Percentiles rank a stretch among this genome's conserved stretches.
Conservation (phyloP, 2,797 vertebrate genomes). For the Sebastes wilsoni region DNA sequence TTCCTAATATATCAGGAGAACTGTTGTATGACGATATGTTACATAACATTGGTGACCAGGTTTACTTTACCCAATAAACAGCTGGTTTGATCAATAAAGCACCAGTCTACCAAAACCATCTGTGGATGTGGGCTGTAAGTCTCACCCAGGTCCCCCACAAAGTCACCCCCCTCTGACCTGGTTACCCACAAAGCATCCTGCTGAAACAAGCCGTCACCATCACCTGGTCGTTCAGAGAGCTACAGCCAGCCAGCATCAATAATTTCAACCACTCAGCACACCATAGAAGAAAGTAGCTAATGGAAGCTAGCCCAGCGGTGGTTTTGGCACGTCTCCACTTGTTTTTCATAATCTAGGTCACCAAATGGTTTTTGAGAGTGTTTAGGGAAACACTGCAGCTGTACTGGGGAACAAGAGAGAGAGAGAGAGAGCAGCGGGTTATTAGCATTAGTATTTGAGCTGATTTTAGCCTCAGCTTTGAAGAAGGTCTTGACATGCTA, state of each 20-base stretch:
- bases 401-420: neutral
- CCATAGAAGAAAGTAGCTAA: conserved; percentile 7
- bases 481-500: conserved; percentile 44
- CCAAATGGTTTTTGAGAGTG: conserved; percentile 30
- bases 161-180: conserved; percentile 12
- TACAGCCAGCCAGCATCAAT: conserved; percentile 13
- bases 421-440: neutral
- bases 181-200: neutral
- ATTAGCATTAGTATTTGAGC: conserved; percentile 15
- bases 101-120: neutral
- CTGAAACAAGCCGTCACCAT: conserved; percentile 5
- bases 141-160: neutral
- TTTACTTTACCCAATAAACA: neutral
- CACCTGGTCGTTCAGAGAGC: neutral
- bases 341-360: conserved; percentile 59
- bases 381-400: conserved; percentile 25
- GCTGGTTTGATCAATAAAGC: neutral
- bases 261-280: conserved; percentile 15
- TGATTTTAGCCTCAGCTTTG: conserved; percentile 13
- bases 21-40: too few species aligned
- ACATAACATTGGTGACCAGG: too few species aligned
- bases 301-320: conserved; percentile 16
- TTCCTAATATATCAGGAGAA: too few species aligned
- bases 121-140: neutral
- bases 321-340: conserved; percentile 37